A percentile compares a stretch with the other conserved stretches of the same genome.
These are phyloP conservation scores for Hippocampus guttulatus DNA, from an alignment of 2,113 vertebrate genomes.

Conservation along the genomic window DNA sequence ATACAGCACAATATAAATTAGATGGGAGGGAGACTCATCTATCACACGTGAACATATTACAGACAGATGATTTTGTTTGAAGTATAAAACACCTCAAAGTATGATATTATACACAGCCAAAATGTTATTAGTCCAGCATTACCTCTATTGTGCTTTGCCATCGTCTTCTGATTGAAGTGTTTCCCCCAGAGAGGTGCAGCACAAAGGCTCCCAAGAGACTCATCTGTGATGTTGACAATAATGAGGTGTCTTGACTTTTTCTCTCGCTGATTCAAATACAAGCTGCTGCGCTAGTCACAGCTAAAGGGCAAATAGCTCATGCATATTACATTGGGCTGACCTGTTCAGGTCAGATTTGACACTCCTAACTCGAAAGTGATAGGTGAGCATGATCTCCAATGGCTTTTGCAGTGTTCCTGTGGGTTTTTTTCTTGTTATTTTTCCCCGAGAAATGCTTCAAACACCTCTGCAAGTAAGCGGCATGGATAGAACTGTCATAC, in stretches of 20 bases:
- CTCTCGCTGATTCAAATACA: not conserved
- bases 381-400: too few relatives aligned
- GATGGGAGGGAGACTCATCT: not conserved
- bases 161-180: constrained; percentile 19
- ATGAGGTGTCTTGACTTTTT: constrained; percentile 8
- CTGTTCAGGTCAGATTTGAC: not conserved
- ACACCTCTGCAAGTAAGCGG: not conserved
- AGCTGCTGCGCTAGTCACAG: not conserved
- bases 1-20: not conserved
- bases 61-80: not conserved
- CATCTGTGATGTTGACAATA: constrained; percentile 16
- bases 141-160: not conserved
- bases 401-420: not conserved
- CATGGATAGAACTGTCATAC: too few relatives aligned
- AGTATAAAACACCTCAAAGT: not conserved
- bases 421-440: not conserved
- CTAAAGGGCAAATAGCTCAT: constrained; percentile 8
- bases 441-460: not conserved
- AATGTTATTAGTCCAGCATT: not conserved
- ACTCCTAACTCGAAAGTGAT: not conserved
- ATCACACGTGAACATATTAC: not conserved
- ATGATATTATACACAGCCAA: not conserved
- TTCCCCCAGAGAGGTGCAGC: not conserved
- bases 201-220: not conserved
- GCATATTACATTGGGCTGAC: constrained; percentile 1